Base-by-base conservation (phyloP, 2,113 vertebrate species). In the Pterocles burchelli region DNA sequence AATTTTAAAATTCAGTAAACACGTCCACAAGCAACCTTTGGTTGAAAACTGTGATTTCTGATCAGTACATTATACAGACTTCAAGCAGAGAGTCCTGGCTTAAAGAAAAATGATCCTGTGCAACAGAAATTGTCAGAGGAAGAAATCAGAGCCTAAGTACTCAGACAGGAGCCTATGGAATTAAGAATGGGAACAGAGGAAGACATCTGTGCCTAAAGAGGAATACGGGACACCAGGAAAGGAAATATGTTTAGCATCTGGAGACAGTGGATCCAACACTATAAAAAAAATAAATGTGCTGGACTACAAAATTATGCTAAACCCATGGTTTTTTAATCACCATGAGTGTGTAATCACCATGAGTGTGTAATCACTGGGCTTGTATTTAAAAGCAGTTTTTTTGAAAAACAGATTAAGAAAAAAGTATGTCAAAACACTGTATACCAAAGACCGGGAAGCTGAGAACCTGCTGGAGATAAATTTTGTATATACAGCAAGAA, bases 101-200 rank as follows among this genome's bases (percentile, higher is more conserved):
- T 89, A 59, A 68, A 79, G 20, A 89, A 62, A 11, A 81, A 90
- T 66, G 24, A 71, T 2, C 4, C 24, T 34, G 2, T 79, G 29
- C 15, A 93, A 90, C 17, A 70, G 73, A 89, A 88, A 66, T 26
- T 49, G 4, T 71, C 90, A 57, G 15, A 34, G n/a, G 29, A 87
- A 93, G 15, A 87, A 89, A 93, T 83, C 48, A 88, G 19, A 80
- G 17, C 18, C 49, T 79, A 85, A 55, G 61, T 76, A 76, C 5
- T 65, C 24, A 78, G 43, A 62, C 28, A 88, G 58, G 8, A 46
- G 4, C 25, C 15, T 67, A 36, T n/a, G 12, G 31, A 80, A 82
- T 49, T 55, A 73, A 45, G 59, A 58, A 34, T 13, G 4, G 20
- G 3, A 65, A 41, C 7, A 43, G 13, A 80, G 28, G 22, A 74